Conservation (phyloP, 2,797 vertebrate species). For the Pseudochaenichthys georgianus region DNA sequence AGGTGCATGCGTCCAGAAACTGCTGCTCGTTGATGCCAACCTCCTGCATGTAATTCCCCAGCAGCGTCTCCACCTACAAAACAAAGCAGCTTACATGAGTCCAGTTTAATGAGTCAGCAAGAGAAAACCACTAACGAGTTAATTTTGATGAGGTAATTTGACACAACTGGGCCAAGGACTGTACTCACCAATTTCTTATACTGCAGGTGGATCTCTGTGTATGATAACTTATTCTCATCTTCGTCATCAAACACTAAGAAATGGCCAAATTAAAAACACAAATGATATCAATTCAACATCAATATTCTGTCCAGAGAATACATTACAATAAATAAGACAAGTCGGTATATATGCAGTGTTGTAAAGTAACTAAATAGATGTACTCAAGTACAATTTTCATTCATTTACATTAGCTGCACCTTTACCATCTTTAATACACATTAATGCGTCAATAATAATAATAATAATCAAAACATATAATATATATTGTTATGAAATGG, state of each 20-base stretch:
- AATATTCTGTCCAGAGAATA: too few species aligned
- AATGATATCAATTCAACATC: not conserved
- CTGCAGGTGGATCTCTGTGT: slow-evolving; percentile 97
- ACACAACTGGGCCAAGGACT: not conserved
- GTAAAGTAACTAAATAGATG: too few species aligned
- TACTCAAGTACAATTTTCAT: too few species aligned
- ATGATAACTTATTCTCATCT: slow-evolving; percentile 97
- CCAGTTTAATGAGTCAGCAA: slow-evolving; percentile 44
- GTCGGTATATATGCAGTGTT: too few species aligned
- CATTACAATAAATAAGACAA: too few species aligned
- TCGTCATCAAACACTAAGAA: slow-evolving; percentile 96
- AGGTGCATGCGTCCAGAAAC: slow-evolving; percentile 93
- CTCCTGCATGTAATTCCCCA: slow-evolving; percentile 95
- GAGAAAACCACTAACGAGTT: slow-evolving; percentile 11
- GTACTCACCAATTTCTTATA: slow-evolving; percentile 95
- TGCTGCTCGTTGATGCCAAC: slow-evolving; percentile 98
- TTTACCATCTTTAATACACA: too few species aligned
- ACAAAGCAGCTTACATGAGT: slow-evolving; percentile 55
- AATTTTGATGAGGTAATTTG: not conserved
- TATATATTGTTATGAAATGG: too few species aligned
- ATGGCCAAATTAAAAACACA: not conserved
- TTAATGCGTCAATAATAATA: too few species aligned
- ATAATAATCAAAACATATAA: too few species aligned
- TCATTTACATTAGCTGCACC: too few species aligned
- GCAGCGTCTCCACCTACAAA: slow-evolving; percentile 92